Evolutionary conservation across 2,113 vertebrate species (phyloP).

Genomic region (Henicopernis longicauda): DNA sequence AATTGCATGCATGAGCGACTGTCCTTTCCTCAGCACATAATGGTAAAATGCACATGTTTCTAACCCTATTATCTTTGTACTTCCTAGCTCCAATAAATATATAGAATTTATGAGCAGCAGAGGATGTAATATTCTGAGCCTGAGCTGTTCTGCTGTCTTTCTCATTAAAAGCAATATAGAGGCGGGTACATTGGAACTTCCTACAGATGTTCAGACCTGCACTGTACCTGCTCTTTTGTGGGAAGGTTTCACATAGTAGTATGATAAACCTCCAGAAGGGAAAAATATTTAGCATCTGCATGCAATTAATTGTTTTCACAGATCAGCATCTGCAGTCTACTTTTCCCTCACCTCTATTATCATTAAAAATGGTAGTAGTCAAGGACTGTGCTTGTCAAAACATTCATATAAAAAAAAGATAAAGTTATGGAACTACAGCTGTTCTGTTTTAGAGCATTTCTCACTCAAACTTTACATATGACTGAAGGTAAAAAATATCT

Average conservation of each 20-base stretch:
- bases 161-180: not conserved
- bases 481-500: not conserved
- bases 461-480: not conserved
- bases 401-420: not conserved
- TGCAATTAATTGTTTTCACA: not conserved
- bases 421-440: not conserved
- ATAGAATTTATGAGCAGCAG: not conserved
- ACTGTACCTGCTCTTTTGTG: not conserved
- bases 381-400: not conserved
- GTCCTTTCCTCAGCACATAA: not conserved
- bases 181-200: not conserved
- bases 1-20: not conserved
- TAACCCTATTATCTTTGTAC: not conserved
- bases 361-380: not conserved
- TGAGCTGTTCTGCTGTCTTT: not conserved
- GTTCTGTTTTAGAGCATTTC: not conserved
- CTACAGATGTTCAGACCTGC: not conserved
- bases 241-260: not conserved
- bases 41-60: not conserved
- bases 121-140: not conserved
- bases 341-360: not conserved
- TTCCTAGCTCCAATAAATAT: not conserved
- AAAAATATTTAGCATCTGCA: not conserved
- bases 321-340: not conserved
- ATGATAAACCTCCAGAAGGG: not conserved